Base-by-base conservation (phyloP, 2,113 vertebrate genomes). In the Sebastes fasciatus region DNA sequence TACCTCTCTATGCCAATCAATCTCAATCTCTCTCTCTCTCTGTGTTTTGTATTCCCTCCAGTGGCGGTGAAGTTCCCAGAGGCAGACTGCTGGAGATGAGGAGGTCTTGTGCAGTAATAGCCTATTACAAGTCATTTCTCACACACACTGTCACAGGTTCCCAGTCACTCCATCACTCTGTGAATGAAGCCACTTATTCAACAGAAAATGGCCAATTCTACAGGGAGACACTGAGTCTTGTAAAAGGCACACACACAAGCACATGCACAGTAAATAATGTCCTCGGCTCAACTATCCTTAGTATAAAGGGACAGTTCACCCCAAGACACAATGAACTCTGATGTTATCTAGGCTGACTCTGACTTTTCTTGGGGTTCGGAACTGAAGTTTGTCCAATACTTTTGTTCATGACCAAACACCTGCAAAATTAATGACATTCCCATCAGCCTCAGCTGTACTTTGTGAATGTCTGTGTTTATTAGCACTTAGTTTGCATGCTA, bases 121-220 rank as follows among this genome's bases (percentile, higher is more conserved):
- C 73, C 84, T 83, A 80, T 92, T 90, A 89, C 80, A 85, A 83
- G 72, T 82, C 63, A 82, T 88, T 84, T 80, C 61, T 87, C 78
- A 65, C 70, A 80, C 74, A 71, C 65, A 52, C 55, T 84, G 70
- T 70, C 51, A 79, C 54, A 61, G 75, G 71, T 76, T 69, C 65
- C 63, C 86, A 84, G 77, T 76, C 79, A 76, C 45, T 77, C 76
- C 54, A 74, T 83, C 76, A 61, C 71, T 85, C 71, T 65, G 62
- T 86, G 80, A 91, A 73, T 87, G 84, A 74, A 70, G 62, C 54
- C 17, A 61, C 63, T 75, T 70, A 77, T 83, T 88, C 52, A 79
- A 77, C 78, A 57, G 76, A 74, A 90, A 89, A 92, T 83, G 49
- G 74, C 5, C 74, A 69, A 78, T 86, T 84, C 52, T 73, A 49